A percentile compares a stretch with the other conserved stretches of the same genome.
Evolutionary conservation across 30 jellyfish, hydroid and myxozoan genomes (phyloP).

Genomic region (Aurelia sp.): DNA sequence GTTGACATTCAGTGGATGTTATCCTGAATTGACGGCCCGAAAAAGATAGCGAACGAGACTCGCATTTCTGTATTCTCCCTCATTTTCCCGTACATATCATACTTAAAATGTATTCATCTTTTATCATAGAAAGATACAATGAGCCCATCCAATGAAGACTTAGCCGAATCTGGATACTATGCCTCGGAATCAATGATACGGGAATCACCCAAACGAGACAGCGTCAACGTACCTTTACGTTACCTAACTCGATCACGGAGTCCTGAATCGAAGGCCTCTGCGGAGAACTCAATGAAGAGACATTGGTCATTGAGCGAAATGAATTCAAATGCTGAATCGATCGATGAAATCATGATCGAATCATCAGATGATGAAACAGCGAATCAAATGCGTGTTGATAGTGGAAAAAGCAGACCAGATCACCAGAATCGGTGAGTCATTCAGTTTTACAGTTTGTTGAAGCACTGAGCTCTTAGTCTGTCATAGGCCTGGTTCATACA

Average conservation of each 20-base stretch:
- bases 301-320: conserved; percentile 65
- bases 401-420: conserved; percentile 27
- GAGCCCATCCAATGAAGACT: conserved; percentile 59
- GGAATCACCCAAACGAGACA: conserved; percentile 54
- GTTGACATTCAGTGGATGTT: too few relatives aligned
- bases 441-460: too few relatives aligned
- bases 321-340: conserved; percentile 35
- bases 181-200: conserved; percentile 62
- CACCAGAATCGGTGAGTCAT: conserved; percentile 21
- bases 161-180: conserved; percentile 76
- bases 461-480: too few relatives aligned
- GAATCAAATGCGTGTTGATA: neutral
- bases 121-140: conserved; percentile 28
- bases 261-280: conserved; percentile 41
- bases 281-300: neutral
- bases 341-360: conserved; percentile 37
- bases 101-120: neutral
- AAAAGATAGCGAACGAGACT: too few relatives aligned
- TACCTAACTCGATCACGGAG: conserved; percentile 67
- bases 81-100: neutral
- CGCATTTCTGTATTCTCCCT: too few relatives aligned
- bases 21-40: too few relatives aligned
- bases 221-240: conserved; percentile 37
- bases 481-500: too few relatives aligned
- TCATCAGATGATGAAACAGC: conserved; percentile 26